phyloP scores from a whole-genome alignment of 2,797 vertebrate genomes.

The Spinus olivaceus region DNA sequence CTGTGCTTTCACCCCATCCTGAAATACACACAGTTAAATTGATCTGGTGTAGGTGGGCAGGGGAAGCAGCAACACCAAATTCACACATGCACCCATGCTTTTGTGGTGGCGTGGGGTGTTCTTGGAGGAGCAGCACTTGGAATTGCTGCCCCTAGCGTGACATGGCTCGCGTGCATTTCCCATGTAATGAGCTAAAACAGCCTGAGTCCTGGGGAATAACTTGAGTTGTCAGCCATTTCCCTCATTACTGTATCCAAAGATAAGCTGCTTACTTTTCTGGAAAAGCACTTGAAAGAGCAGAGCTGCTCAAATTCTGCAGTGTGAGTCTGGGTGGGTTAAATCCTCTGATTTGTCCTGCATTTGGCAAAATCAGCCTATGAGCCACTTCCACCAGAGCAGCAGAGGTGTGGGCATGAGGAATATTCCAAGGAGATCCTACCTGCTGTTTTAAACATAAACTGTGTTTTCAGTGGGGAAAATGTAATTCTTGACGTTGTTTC shows the following conservation, averaged over 20 bases:
- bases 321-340: background rate
- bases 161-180: rapidly evolving
- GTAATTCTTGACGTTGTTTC: background rate
- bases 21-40: background rate
- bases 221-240: background rate
- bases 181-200: background rate
- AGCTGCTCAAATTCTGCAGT: background rate
- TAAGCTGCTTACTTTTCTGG: background rate
- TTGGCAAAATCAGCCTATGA: background rate
- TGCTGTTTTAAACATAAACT: background rate
- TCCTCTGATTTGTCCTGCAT: background rate
- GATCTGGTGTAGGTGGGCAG: background rate
- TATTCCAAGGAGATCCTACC: background rate
- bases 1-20: background rate
- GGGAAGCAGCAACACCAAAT: background rate
- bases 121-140: background rate
- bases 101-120: rapidly evolving
- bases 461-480: background rate
- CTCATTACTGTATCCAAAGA: background rate
- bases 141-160: rapidly evolving
- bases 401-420: background rate
- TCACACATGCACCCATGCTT: rapidly evolving
- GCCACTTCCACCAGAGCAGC: background rate
- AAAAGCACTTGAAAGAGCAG: background rate
- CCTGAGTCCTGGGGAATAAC: background rate